phyloP scores from a whole-genome alignment of 2,797 vertebrate species.

The Pogonophryne albipinna region DNA sequence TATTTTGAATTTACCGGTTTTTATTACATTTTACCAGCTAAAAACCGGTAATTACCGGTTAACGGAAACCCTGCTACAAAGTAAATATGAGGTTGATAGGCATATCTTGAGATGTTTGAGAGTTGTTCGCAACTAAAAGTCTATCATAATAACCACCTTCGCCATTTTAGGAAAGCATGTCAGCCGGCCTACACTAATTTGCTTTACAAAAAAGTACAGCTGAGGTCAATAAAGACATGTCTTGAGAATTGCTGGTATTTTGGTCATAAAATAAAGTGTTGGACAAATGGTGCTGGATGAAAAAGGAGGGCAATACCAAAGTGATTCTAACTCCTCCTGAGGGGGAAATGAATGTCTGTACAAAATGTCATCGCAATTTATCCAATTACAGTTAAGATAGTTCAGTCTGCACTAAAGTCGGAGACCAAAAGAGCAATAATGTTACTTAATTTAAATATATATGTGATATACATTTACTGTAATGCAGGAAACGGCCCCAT shows the following conservation, averaged over 20 bases:
- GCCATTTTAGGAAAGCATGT: too few relatives aligned
- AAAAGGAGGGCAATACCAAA: neutral
- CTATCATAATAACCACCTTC: too few relatives aligned
- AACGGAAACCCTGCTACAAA: too few relatives aligned
- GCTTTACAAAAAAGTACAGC: neutral
- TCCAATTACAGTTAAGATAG: neutral
- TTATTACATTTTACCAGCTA: too few relatives aligned
- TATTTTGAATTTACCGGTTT: too few relatives aligned
- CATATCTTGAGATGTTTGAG: too few relatives aligned
- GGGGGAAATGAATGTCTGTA: neutral
- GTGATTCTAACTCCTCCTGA: slow-evolving; percentile 5
- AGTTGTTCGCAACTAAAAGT: too few relatives aligned
- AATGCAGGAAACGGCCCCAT: neutral
- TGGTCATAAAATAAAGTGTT: neutral
- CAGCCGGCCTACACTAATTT: too few relatives aligned
- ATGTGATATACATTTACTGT: neutral
- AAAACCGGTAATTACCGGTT: too few relatives aligned
- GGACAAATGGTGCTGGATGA: neutral
- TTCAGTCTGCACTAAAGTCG: neutral
- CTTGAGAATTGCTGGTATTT: neutral
- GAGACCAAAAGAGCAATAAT: neutral
- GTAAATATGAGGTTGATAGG: too few relatives aligned
- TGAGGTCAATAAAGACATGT: neutral
- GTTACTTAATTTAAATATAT: too few relatives aligned
- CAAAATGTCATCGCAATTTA: neutral